A percentile compares a stretch with the other conserved stretches of the same genome.
phyloP scores from a whole-genome alignment of 2,797 vertebrate species.

The Phalanger gymnotis region DNA sequence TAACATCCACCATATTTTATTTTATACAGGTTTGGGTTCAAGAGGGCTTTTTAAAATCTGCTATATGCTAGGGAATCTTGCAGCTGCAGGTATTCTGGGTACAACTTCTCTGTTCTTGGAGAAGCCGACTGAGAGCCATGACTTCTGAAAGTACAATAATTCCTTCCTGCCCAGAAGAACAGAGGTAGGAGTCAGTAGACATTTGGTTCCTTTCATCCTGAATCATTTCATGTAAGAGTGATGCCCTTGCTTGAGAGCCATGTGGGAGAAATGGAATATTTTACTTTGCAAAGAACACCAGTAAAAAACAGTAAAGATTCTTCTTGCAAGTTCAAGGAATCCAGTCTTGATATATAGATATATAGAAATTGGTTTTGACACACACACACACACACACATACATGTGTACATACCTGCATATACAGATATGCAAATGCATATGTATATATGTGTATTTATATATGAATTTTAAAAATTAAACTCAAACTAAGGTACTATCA shows the following conservation, averaged over 20 bases:
- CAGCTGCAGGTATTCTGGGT: not conserved
- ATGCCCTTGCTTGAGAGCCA: not conserved
- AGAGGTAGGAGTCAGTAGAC: not conserved
- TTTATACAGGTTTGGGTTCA: not conserved
- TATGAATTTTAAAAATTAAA: conserved; percentile 1
- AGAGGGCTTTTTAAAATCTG: not conserved
- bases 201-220: conserved; percentile 4
- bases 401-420: too few species aligned
- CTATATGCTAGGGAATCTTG: not conserved
- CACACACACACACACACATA: not conserved
- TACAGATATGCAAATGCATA: too few species aligned
- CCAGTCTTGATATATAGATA: too few species aligned
- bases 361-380: too few species aligned
- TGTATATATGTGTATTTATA: not conserved
- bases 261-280: conserved; percentile 5
- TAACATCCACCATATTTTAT: not conserved
- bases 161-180: conserved; percentile 20
- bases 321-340: not conserved
- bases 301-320: not conserved
- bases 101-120: not conserved
- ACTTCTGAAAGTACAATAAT: not conserved
- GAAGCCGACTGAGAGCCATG: not conserved
- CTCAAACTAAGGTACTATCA: not conserved
- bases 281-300: conserved; percentile 10
- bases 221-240: not conserved